These are phyloP conservation scores for Tachina lurida DNA, from an alignment of 2,888 invertebrate genomes.

Conservation along the genomic window DNA sequence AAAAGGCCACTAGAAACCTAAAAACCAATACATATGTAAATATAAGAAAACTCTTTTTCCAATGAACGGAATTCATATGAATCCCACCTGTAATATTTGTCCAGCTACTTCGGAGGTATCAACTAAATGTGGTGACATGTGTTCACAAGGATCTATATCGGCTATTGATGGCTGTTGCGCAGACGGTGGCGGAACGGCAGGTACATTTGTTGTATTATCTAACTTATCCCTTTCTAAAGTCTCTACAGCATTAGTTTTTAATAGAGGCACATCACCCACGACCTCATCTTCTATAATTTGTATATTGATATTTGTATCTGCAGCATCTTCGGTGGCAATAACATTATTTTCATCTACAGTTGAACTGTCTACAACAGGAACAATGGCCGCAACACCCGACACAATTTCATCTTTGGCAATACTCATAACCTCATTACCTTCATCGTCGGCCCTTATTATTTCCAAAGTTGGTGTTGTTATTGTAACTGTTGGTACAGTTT, in stretches of 20 bases:
- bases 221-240: conserved; percentile 20
- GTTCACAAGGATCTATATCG: conserved; percentile 82
- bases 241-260: conserved; percentile 28
- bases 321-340: conserved; percentile 34
- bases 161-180: conserved; percentile 28
- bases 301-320: conserved; percentile 44
- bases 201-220: conserved; percentile 44
- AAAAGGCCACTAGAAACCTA: conserved; percentile 90
- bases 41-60: not conserved
- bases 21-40: not conserved
- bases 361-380: conserved; percentile 70
- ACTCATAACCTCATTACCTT: conserved; percentile 26
- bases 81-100: conserved; percentile 85
- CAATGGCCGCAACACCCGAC: conserved; percentile 35
- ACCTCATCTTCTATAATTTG: conserved; percentile 59
- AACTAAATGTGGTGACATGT: conserved; percentile 86
- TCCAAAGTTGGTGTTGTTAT: conserved; percentile 34
- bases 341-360: conserved; percentile 70
- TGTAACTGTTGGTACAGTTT: conserved; percentile 47
- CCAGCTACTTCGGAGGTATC: conserved; percentile 86
- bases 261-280: conserved; percentile 42
- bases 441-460: conserved; percentile 11
- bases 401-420: conserved; percentile 58
- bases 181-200: conserved; percentile 32
- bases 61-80: not conserved